These are phyloP conservation scores for Heteromurus nitidus DNA, from an alignment of 2,888 invertebrate genomes.

Conservation along the genomic window DNA sequence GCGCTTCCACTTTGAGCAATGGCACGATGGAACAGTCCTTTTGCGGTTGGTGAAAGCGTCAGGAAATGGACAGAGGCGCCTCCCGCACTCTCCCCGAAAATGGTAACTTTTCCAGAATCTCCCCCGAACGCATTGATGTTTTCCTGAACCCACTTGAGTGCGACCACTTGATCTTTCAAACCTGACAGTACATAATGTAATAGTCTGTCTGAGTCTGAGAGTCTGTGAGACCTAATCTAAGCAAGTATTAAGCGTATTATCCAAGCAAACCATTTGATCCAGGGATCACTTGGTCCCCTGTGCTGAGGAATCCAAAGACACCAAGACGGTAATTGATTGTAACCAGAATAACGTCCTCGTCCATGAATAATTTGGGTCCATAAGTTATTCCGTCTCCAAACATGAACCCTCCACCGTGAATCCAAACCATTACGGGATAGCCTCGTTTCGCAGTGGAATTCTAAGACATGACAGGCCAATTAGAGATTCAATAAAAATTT, in stretches of 20 bases:
- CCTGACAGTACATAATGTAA: neutral
- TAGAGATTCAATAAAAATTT: neutral
- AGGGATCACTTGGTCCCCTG: constrained; percentile 32
- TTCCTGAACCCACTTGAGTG: constrained; percentile 23
- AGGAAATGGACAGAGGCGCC: constrained; percentile 4
- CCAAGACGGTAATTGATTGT: constrained; percentile 52
- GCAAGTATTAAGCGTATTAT: too few species aligned
- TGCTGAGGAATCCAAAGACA: constrained; percentile 45
- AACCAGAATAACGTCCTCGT: constrained; percentile 46
- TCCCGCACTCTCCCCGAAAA: constrained; percentile 32
- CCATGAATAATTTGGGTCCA: constrained; percentile 45
- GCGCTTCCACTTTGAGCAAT: constrained; percentile 34
- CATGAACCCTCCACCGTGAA: constrained; percentile 36
- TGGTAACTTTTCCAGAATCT: constrained; percentile 10
- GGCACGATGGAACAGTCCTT: constrained; percentile 32
- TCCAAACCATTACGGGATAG: constrained; percentile 36
- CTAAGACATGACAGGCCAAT: neutral
- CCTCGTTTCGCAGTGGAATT: constrained; percentile 2
- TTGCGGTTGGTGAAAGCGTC: constrained; percentile 1
- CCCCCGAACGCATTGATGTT: constrained; percentile 32
- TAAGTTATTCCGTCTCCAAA: constrained; percentile 7
- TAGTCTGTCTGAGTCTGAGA: neutral
- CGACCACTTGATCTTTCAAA: constrained; percentile 33
- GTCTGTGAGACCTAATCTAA: too few species aligned
- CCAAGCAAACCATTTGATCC: constrained; percentile 55